These are phyloP conservation scores for Apostichopus japonicus DNA, from an alignment of 35 echinoderm and acorn worm species.

Conservation along the genomic window DNA sequence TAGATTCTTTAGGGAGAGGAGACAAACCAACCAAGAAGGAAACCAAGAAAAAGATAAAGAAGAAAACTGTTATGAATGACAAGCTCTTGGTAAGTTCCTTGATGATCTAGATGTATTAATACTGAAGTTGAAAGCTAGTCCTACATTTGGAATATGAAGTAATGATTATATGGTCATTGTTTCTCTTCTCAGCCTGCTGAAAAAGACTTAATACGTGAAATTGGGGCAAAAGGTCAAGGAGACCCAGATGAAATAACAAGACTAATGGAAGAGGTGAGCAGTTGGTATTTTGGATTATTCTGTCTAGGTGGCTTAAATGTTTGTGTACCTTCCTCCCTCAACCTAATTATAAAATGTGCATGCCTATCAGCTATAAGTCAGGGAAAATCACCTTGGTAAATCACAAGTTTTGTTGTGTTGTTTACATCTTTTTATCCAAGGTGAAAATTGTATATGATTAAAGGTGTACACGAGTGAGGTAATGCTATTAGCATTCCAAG, in stretches of 20 bases:
- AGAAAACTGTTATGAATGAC: constrained; percentile 75
- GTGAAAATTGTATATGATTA: too few relatives aligned
- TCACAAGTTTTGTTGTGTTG: too few relatives aligned
- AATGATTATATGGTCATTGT: neutral
- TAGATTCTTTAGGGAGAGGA: constrained; percentile 48
- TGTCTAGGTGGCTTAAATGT: too few relatives aligned
- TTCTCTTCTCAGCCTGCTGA: constrained; percentile 67
- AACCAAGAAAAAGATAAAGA: constrained; percentile 85
- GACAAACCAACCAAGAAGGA: constrained; percentile 62
- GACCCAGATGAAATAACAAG: constrained; percentile 85
- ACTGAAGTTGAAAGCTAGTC: neutral
- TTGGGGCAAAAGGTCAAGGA: constrained; percentile 88
- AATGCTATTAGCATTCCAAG: too few relatives aligned
- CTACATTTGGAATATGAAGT: neutral
- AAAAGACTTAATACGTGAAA: constrained; percentile 84
- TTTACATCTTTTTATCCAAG: too few relatives aligned
- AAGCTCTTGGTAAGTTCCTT: constrained; percentile 86
- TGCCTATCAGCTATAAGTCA: too few relatives aligned
- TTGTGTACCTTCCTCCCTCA: too few relatives aligned
- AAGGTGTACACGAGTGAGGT: too few relatives aligned
- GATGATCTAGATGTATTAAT: too few relatives aligned
- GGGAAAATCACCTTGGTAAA: too few relatives aligned
- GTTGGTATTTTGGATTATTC: too few relatives aligned
- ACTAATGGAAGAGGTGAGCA: constrained; percentile 82
- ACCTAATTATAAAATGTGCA: too few relatives aligned